A percentile compares a stretch with the other conserved stretches of the same genome.
phyloP scores from a whole-genome alignment of 2,888 invertebrate species.

The Amaurobius ferox region DNA sequence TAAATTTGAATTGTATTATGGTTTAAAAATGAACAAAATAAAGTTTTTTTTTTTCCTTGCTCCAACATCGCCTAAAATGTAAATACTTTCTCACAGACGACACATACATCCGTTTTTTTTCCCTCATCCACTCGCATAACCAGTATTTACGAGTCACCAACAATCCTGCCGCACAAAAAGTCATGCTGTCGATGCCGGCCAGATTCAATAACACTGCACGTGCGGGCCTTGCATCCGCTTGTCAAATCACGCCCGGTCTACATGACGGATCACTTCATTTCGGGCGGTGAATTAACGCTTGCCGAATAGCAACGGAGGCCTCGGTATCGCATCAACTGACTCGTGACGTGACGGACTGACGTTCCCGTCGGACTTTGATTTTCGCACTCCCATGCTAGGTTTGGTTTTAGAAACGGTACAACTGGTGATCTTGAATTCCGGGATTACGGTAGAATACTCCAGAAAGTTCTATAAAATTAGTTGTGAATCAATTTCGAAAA shows the following conservation, averaged over 20 bases:
- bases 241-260: constrained; percentile 46
- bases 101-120: too few relatives aligned
- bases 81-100: too few relatives aligned
- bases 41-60: too few relatives aligned
- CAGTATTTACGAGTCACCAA: too few relatives aligned
- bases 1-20: too few relatives aligned
- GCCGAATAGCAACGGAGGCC: constrained; percentile 14
- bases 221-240: constrained; percentile 18
- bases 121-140: too few relatives aligned
- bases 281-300: constrained; percentile 35
- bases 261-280: constrained; percentile 65
- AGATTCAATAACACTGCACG: constrained; percentile 47
- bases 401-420: not conserved
- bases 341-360: not conserved
- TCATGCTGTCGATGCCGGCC: not conserved
- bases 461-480: too few relatives aligned
- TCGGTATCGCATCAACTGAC: constrained; percentile 1
- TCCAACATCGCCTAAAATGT: too few relatives aligned
- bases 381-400: not conserved
- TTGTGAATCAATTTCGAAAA: too few relatives aligned
- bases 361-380: not conserved
- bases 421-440: too few relatives aligned
- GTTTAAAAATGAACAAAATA: too few relatives aligned
- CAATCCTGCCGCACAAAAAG: not conserved
- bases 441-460: too few relatives aligned